Conservation (phyloP, 1,140 invertebrate species). For the Archivesica marissinica region DNA sequence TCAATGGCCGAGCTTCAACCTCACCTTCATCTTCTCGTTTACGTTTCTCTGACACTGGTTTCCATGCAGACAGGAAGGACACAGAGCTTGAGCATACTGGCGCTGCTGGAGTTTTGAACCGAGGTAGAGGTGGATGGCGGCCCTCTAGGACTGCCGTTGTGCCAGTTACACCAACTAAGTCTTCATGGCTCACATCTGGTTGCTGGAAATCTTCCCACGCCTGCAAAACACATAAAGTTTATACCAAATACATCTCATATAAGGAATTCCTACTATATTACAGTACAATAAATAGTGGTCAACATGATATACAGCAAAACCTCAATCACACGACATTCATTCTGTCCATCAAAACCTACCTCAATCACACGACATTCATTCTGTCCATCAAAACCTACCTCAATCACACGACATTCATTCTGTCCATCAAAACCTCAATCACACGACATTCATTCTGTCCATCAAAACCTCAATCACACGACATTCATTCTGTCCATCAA, state of each 20-base stretch:
- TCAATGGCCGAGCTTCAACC: conserved; percentile 34
- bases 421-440: no score
- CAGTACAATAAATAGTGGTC: neutral
- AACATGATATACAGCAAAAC: neutral
- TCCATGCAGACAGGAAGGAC: conserved; percentile 74
- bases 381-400: no score
- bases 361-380: no score
- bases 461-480: no score
- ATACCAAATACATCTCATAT: conserved; percentile 49
- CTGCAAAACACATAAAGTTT: conserved; percentile 60
- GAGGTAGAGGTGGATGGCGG: conserved; percentile 56
- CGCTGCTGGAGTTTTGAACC: conserved; percentile 14
- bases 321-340: neutral
- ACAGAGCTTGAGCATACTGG: conserved; percentile 63
- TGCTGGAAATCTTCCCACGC: conserved; percentile 73
- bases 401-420: no score
- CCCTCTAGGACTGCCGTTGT: conserved; percentile 63
- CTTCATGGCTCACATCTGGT: conserved; percentile 74
- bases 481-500: no score
- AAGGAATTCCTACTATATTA: no score
- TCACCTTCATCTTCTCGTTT: conserved; percentile 39
- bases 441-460: no score
- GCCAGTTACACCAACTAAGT: conserved; percentile 73
- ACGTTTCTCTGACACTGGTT: conserved; percentile 59
- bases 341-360: no score